Percentiles rank a stretch among this genome's conserved stretches.
These are phyloP conservation scores for Amphiduros pacificus DNA, from an alignment of 2,888 invertebrate genomes.

Conservation along the genomic window DNA sequence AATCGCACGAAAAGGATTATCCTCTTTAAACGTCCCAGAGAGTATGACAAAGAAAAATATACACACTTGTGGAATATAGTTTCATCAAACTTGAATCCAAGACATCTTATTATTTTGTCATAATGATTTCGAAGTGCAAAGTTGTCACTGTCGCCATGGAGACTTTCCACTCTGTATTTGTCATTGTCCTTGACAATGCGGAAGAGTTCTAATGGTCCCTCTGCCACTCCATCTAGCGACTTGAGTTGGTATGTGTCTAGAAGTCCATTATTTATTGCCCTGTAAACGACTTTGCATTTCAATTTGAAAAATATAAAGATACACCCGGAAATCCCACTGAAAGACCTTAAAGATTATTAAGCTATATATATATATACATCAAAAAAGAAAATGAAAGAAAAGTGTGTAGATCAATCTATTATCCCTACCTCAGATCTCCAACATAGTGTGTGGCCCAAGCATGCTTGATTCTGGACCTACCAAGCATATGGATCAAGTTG, in stretches of 20 bases:
- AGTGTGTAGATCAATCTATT: no score
- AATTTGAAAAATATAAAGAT: no score
- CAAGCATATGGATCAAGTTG: constrained; percentile 49
- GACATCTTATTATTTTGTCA: constrained; percentile 57
- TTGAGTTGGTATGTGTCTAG: constrained; percentile 61
- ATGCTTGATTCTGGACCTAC: constrained; percentile 44
- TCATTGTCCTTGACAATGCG: constrained; percentile 27
- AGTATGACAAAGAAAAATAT: background rate
- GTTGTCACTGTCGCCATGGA: constrained; percentile 46
- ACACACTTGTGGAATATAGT: constrained; percentile 50
- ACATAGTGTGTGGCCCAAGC: constrained; percentile 56
- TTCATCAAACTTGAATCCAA: constrained; percentile 59
- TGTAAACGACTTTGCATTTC: constrained; percentile 34
- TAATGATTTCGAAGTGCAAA: constrained; percentile 58
- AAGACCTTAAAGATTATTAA: no score
- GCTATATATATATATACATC: no score
- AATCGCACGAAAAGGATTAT: no score
- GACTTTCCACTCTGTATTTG: constrained; percentile 1
- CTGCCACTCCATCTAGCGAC: constrained; percentile 59
- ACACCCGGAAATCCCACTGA: no score
- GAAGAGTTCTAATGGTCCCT: constrained; percentile 50
- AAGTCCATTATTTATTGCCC: constrained; percentile 59
- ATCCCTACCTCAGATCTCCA: constrained; percentile 49
- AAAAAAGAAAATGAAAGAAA: no score
- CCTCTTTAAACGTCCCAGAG: no score